Evolutionary conservation across 2,797 vertebrate species (phyloP).

Genomic region (Anabacerthia variegaticeps): DNA sequence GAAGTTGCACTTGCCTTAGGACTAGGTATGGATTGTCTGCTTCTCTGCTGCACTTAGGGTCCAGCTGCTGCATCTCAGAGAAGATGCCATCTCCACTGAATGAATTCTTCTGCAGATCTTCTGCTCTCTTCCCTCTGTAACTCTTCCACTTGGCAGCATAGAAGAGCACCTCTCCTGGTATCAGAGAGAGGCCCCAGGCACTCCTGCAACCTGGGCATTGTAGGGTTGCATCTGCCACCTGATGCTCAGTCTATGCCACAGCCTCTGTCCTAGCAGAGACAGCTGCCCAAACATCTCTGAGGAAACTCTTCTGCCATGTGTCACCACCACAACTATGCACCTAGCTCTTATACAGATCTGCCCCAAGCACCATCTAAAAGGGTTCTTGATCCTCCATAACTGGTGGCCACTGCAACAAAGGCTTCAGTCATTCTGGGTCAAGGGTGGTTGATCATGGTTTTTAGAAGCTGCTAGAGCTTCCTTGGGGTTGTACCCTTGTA

Average conservation of each 20-base stretch:
- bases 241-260: not conserved
- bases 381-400: not conserved
- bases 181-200: not conserved
- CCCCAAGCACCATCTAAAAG: not conserved
- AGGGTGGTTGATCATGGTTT: not conserved
- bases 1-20: not conserved
- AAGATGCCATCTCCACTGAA: not conserved
- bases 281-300: not conserved
- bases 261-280: not conserved
- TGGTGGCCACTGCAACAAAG: not conserved
- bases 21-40: not conserved
- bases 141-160: not conserved
- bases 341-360: not conserved
- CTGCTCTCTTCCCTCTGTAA: not conserved
- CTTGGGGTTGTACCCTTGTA: not conserved
- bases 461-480: not conserved
- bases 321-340: not conserved
- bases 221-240: not conserved
- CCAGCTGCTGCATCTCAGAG: not conserved
- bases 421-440: not conserved
- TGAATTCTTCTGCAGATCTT: not conserved
- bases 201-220: not conserved
- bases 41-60: not conserved
- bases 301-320: accelerated
- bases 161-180: not conserved